Conservation (phyloP, 2,888 invertebrate genomes). For the Apamea epomidion region DNA sequence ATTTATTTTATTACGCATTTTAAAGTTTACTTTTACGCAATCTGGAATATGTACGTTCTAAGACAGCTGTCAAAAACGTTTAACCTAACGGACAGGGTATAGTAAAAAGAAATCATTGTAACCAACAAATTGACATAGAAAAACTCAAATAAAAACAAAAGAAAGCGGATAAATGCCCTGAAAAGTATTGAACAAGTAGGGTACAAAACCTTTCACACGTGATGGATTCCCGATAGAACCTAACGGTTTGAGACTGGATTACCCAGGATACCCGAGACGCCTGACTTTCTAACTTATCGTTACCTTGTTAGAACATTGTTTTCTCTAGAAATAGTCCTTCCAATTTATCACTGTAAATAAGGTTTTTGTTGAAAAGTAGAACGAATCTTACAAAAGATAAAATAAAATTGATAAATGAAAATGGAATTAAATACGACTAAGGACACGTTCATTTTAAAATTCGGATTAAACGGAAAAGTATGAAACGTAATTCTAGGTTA, state of each 20-base stretch:
- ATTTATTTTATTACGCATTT: too few relatives aligned
- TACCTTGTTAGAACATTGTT: neutral
- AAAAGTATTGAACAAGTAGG: slow-evolving; percentile 1
- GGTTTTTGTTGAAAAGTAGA: neutral
- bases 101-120: neutral
- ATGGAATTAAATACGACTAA: neutral
- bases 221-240: slow-evolving; percentile 22
- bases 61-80: too few relatives aligned
- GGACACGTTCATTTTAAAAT: neutral
- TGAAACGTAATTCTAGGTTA: neutral
- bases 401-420: neutral
- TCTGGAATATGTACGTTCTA: too few relatives aligned
- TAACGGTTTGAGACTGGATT: slow-evolving; percentile 13
- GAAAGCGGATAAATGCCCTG: neutral
- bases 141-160: neutral
- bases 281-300: slow-evolving; percentile 1
- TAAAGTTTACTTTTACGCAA: too few relatives aligned
- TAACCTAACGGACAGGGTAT: too few relatives aligned
- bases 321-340: neutral
- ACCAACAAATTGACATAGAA: neutral
- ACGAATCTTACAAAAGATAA: neutral
- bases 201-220: neutral
- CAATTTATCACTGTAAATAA: neutral
- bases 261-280: neutral
- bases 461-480: too few relatives aligned